These are phyloP conservation scores for Archips crataeganus DNA, from an alignment of 2,888 invertebrate species.

Conservation along the genomic window DNA sequence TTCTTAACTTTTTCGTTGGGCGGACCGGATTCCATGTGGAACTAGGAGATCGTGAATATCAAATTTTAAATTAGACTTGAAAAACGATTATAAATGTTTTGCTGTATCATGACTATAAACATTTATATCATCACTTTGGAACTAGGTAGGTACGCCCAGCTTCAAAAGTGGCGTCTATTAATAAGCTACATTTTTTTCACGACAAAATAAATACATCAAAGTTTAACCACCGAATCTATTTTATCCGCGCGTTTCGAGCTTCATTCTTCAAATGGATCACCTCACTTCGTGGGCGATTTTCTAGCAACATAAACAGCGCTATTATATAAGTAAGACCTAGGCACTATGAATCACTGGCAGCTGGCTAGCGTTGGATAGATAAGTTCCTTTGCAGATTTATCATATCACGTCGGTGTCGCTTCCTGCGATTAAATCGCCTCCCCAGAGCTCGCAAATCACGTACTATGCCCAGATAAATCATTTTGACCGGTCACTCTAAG, in stretches of 20 bases:
- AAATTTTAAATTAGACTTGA: neutral
- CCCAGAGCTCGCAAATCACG: slow-evolving; percentile 76
- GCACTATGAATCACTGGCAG: slow-evolving; percentile 73
- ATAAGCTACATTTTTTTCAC: neutral
- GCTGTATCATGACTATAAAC: neutral
- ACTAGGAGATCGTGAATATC: slow-evolving; percentile 19
- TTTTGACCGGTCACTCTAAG: slow-evolving; percentile 64
- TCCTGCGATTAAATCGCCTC: slow-evolving; percentile 80
- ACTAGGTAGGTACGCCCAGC: neutral
- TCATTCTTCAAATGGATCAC: neutral
- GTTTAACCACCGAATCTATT: neutral
- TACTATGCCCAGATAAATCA: slow-evolving; percentile 74
- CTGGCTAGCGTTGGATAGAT: slow-evolving; percentile 71
- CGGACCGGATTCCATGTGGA: slow-evolving; percentile 22
- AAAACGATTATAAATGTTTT: neutral
- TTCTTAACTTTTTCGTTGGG: slow-evolving; percentile 23
- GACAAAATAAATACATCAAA: neutral
- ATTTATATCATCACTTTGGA: neutral
- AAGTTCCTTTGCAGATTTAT: slow-evolving; percentile 77
- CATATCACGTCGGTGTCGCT: slow-evolving; percentile 63
- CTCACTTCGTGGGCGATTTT: slow-evolving; percentile 47
- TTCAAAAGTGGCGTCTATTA: neutral
- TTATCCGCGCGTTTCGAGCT: neutral
- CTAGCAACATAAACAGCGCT: slow-evolving; percentile 65
- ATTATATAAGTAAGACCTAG: slow-evolving; percentile 49